Evolutionary conservation across 2,888 invertebrate genomes (phyloP).

Genomic region (Tinea semifulvella): DNA sequence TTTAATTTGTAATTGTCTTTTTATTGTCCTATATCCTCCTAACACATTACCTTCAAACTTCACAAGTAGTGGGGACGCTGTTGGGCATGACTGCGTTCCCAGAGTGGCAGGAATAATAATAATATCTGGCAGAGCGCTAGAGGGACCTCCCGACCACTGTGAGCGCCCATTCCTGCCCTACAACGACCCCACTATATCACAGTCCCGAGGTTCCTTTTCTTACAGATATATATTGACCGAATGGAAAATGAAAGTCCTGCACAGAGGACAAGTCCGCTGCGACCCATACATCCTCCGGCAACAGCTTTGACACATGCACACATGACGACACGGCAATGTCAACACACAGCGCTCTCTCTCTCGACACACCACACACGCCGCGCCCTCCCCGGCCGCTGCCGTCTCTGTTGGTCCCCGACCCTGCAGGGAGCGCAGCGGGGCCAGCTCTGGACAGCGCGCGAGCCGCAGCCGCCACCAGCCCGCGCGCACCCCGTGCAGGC

Average conservation of each 20-base stretch:
- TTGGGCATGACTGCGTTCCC: too few relatives aligned
- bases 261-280: slow-evolving; percentile 62
- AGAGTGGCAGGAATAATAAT: too few relatives aligned
- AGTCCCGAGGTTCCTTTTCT: slow-evolving; percentile 18
- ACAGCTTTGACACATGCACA: slow-evolving; percentile 64
- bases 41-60: too few relatives aligned
- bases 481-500: not conserved
- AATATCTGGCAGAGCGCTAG: too few relatives aligned
- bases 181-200: not conserved
- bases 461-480: not conserved
- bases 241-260: slow-evolving; percentile 62
- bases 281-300: slow-evolving; percentile 52
- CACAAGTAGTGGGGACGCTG: too few relatives aligned
- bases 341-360: slow-evolving; percentile 64
- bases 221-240: slow-evolving; percentile 65
- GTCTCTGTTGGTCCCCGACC: slow-evolving; percentile 42
- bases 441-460: not conserved
- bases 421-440: slow-evolving; percentile 25
- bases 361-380: slow-evolving; percentile 63
- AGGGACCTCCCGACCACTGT: too few relatives aligned
- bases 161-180: too few relatives aligned
- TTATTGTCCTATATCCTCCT: too few relatives aligned
- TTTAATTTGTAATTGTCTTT: too few relatives aligned
- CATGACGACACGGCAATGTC: slow-evolving; percentile 63
- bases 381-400: slow-evolving; percentile 35